These are phyloP conservation scores for Eurytoma californica DNA, from an alignment of 2,888 invertebrate genomes.

Conservation along the genomic window DNA sequence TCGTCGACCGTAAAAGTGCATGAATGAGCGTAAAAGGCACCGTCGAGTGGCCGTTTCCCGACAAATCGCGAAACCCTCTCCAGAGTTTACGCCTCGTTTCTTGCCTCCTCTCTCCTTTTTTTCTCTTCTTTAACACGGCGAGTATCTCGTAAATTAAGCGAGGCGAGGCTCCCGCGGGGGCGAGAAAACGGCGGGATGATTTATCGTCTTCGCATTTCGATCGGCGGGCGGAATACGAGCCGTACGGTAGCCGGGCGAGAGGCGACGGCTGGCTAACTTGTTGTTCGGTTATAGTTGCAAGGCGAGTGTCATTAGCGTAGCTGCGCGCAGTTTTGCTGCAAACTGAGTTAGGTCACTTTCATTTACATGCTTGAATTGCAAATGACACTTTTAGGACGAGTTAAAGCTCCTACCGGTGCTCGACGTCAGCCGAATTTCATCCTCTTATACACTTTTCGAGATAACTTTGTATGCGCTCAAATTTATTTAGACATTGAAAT, in stretches of 20 bases:
- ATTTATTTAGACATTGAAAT: too few species aligned
- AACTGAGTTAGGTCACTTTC: slow-evolving; percentile 29
- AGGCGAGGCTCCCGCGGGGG: slow-evolving; percentile 20
- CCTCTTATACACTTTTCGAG: too few species aligned
- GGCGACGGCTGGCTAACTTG: neutral
- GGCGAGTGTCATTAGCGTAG: slow-evolving; percentile 24
- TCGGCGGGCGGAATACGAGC: neutral
- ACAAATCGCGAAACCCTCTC: slow-evolving; percentile 51
- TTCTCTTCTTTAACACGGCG: slow-evolving; percentile 36
- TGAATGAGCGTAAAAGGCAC: slow-evolving; percentile 53
- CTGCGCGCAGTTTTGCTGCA: slow-evolving; percentile 1
- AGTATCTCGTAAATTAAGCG: slow-evolving; percentile 63
- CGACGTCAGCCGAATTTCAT: neutral
- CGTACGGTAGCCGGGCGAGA: too few species aligned
- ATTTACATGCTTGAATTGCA: slow-evolving; percentile 41
- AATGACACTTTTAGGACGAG: slow-evolving; percentile 22
- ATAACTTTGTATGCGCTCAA: too few species aligned
- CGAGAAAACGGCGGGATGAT: too few species aligned
- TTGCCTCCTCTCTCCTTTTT: slow-evolving; percentile 53
- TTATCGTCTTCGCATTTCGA: slow-evolving; percentile 60
- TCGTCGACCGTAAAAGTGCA: slow-evolving; percentile 47
- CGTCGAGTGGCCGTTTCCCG: slow-evolving; percentile 43
- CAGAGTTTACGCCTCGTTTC: slow-evolving; percentile 14
- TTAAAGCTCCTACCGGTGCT: neutral
- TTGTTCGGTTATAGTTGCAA: slow-evolving; percentile 3